A percentile compares a stretch with the other conserved stretches of the same genome.
Conservation (phyloP, 1,140 invertebrate species). For the Lucilia cuprina region DNA sequence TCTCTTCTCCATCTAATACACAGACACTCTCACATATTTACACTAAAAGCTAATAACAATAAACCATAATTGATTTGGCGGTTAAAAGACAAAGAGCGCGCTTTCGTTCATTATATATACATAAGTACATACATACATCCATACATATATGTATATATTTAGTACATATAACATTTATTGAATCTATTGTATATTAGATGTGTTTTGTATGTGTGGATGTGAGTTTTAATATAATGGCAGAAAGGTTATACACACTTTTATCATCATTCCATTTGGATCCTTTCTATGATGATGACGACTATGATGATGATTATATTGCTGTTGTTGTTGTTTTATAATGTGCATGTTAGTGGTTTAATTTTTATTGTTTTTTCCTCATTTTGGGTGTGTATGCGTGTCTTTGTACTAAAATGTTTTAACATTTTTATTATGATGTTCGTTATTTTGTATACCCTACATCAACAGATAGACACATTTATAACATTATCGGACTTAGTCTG, state of each 20-base stretch:
- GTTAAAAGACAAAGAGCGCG: constrained; percentile 27
- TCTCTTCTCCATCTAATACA: background rate
- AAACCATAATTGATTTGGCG: constrained; percentile 31
- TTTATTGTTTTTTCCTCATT: background rate
- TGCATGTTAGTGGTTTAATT: background rate
- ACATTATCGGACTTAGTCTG: too few species aligned
- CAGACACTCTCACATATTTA: background rate
- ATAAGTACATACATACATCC: too few species aligned
- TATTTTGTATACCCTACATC: background rate
- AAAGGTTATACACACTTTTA: background rate
- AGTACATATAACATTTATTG: too few species aligned
- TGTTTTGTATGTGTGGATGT: background rate
- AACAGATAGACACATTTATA: too few species aligned
- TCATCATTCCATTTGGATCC: background rate
- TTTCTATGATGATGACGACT: background rate
- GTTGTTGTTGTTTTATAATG: background rate
- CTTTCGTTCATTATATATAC: background rate
- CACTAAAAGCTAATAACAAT: constrained; percentile 30
- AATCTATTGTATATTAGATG: background rate
- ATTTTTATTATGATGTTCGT: background rate
- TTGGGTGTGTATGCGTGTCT: background rate
- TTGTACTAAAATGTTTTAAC: background rate
- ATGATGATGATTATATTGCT: background rate
- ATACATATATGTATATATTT: too few species aligned
- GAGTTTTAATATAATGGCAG: background rate